phyloP scores from a whole-genome alignment of 2,888 invertebrate genomes.

The Petrolisthes cinctipes region DNA sequence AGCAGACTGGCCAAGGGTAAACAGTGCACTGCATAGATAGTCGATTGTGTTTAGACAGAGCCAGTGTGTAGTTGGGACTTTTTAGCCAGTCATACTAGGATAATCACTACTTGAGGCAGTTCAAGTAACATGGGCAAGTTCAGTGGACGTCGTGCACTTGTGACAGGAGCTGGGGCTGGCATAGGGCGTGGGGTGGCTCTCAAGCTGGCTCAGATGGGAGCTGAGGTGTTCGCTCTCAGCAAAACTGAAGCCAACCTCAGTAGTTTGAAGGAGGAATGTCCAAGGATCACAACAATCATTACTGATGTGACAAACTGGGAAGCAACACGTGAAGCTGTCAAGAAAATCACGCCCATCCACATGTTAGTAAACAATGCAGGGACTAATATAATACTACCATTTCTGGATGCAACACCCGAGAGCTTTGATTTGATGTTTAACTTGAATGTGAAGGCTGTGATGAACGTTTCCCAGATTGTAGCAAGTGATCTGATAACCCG shows the following conservation, averaged over 20 bases:
- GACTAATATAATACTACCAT: constrained; percentile 78
- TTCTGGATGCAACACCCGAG: constrained; percentile 78
- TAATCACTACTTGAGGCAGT: no score
- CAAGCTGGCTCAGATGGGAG: constrained; percentile 68
- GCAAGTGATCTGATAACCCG: constrained; percentile 80
- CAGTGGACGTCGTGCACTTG: constrained; percentile 81
- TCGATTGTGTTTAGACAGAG: no score
- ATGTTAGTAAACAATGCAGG: constrained; percentile 93
- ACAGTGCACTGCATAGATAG: no score
- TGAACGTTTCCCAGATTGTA: constrained; percentile 88
- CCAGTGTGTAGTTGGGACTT: no score
- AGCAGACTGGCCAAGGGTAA: no score
- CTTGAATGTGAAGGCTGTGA: constrained; percentile 86
- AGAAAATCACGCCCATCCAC: constrained; percentile 79
- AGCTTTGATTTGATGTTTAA: constrained; percentile 77
- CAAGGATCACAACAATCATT: constrained; percentile 70
- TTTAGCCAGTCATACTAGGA: no score
- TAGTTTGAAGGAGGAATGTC: constrained; percentile 66
- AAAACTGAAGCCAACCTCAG: constrained; percentile 68
- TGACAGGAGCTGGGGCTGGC: constrained; percentile 92
- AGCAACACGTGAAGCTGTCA: constrained; percentile 76
- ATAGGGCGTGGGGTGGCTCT: constrained; percentile 69
- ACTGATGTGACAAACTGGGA: constrained; percentile 85
- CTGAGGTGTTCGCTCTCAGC: constrained; percentile 68
- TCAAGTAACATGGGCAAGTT: constrained; percentile 34